Conservation (phyloP, 1,140 invertebrate genomes). For the Meloidogyne floridensis region DNA sequence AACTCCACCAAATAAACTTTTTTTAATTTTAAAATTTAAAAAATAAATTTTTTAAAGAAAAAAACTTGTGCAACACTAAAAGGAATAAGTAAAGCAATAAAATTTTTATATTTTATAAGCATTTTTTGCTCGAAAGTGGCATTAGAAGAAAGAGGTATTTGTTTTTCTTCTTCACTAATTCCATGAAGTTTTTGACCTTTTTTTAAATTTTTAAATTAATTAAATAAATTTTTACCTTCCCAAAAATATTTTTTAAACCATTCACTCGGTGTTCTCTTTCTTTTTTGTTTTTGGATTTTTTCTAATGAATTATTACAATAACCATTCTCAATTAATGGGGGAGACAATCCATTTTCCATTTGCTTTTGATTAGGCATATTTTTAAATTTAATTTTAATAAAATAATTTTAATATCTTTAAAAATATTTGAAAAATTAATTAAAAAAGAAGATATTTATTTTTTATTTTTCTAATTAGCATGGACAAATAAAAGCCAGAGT, state of each 20-base stretch:
- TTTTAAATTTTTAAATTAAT: neutral
- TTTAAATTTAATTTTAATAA: neutral
- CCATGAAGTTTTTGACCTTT: conserved; percentile 51
- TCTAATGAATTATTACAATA: conserved; percentile 3
- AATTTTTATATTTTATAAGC: conserved; percentile 49
- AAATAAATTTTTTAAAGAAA: neutral
- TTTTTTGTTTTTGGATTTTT: neutral
- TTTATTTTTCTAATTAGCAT: too few species aligned
- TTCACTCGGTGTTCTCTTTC: conserved; percentile 32
- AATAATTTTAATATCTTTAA: neutral
- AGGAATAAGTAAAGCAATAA: conserved; percentile 50
- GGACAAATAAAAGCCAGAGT: too few species aligned
- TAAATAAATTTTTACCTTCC: conserved; percentile 36
- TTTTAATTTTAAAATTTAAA: neutral
- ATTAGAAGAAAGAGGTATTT: conserved; percentile 34
- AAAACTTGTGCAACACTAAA: conserved; percentile 50
- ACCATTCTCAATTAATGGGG: neutral
- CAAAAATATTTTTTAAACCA: conserved; percentile 47
- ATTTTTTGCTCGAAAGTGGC: conserved; percentile 45
- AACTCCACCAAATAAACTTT: conserved; percentile 43
- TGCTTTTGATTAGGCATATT: neutral
- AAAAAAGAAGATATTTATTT: too few species aligned
- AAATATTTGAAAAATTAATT: neutral
- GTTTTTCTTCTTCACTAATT: conserved; percentile 32
- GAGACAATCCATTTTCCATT: neutral